Evolutionary conservation across 1,140 invertebrate species (phyloP).

Genomic region (Cephus cinctus): DNA sequence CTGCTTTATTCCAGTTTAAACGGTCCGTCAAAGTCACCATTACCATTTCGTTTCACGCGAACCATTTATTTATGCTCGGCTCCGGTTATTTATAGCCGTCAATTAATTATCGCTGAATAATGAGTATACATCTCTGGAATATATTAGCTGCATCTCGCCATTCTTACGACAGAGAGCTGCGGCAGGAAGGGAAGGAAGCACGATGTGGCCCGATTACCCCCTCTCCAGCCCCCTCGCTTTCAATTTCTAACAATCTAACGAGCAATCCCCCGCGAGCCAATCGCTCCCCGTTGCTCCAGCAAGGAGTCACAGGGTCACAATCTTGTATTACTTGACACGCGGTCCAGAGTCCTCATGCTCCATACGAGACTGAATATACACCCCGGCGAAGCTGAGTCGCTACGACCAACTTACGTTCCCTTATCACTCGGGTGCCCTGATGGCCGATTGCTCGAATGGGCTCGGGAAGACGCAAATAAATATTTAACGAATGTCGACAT

Average conservation of each 20-base stretch:
- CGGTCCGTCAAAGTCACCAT: conserved; percentile 55
- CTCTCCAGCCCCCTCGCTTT: no score
- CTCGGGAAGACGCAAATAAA: conserved; percentile 36
- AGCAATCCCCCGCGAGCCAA: no score
- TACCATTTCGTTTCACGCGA: conserved; percentile 54
- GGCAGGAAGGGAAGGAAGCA: background rate
- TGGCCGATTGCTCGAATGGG: conserved; percentile 20
- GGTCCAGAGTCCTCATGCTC: no score
- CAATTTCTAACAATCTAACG: no score
- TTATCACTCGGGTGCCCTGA: no score
- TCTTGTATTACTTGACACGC: no score
- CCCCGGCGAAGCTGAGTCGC: no score
- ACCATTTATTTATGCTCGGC: conserved; percentile 51
- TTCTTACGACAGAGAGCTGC: conserved; percentile 30
- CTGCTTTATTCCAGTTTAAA: conserved; percentile 54
- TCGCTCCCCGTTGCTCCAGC: no score
- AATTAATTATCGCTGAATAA: conserved; percentile 57
- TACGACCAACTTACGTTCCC: no score
- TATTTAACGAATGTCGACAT: conserved; percentile 44
- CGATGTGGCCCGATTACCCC: no score
- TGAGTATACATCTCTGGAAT: conserved; percentile 41
- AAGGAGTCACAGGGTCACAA: no score
- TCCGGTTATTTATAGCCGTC: conserved; percentile 52
- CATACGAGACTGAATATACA: no score
- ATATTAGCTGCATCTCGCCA: conserved; percentile 49